Base-by-base conservation (phyloP, 2,113 vertebrate genomes). In the Pollimyrus isidori region DNA sequence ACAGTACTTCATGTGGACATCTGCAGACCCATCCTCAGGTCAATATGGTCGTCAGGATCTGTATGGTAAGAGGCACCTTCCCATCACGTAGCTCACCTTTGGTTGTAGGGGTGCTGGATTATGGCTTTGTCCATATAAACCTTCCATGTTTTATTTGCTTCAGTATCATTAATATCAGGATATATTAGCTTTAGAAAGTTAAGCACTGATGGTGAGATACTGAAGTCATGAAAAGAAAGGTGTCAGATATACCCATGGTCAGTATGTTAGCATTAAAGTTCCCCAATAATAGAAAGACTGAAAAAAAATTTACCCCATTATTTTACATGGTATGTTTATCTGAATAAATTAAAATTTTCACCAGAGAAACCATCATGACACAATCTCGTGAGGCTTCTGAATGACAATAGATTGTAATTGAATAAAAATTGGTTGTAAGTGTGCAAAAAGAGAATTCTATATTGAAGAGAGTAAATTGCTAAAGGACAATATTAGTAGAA, bases 1-100 rank as follows among this genome's bases (percentile, higher is more conserved):
- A 0, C 91, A 3, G 1, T 90, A 93, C 87, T 94, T 95, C 58
- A 98, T 99, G 97, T 98, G 98, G 97, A 96, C 94, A 0, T 93
- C 97, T 0, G 93, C 96, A 1, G 96, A 99, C 91, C 97, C 98
- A 0, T 93, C 96, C 17, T 97, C 96, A 0, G 95, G 96, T 30
- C 93, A 95, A 30, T 93, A 93, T 0, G 97, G 96, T 1, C 11
- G 92, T 0, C 69, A 9, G 19, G 96, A 96, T 0, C 94, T 97
- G 85, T 96, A 96, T 0, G 96, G 97, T 97, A 95, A 95, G 92
- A 56, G 7, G 48, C 23, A 3, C 26, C 35, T 69, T 76, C 19
- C 46, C 45, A 50, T 87, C n/a, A 53, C n/a, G 11, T 4, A 35
- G 86, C 49, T 53, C 35, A 76, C 30, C 35, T 80, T 80, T 80